Conservation (phyloP, 92 coral and sea anemone genomes). For the Paragorgia papillata region DNA sequence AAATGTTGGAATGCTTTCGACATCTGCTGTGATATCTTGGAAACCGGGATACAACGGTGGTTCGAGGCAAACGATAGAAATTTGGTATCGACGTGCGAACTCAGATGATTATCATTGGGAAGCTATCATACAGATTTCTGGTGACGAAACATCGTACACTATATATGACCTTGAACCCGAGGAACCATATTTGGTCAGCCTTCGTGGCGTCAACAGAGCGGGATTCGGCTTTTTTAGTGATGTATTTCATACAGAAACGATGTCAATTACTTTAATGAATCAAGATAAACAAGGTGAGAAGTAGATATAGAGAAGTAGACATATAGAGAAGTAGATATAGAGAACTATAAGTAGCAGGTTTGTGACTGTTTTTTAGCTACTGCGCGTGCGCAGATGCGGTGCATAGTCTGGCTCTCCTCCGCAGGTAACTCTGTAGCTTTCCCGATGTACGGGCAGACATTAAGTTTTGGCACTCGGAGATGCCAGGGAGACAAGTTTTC, state of each 20-base stretch:
- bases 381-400: no score
- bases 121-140: constrained; percentile 51
- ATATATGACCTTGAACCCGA: constrained; percentile 54
- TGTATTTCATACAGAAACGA: constrained; percentile 49
- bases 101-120: constrained; percentile 79
- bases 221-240: constrained; percentile 86
- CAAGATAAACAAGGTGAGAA: constrained; percentile 41
- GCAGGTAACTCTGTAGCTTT: no score
- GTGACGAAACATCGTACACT: constrained; percentile 68
- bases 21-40: constrained; percentile 71
- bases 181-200: constrained; percentile 66
- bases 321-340: no score
- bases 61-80: constrained; percentile 70
- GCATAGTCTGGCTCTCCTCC: no score
- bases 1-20: constrained; percentile 39
- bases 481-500: no score
- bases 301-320: no score
- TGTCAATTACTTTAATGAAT: constrained; percentile 40
- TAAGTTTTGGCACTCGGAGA: no score
- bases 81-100: constrained; percentile 77
- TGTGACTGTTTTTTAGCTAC: no score
- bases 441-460: no score
- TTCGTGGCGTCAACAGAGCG: constrained; percentile 77
- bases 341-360: no score
- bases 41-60: constrained; percentile 96